phyloP scores from a whole-genome alignment of 2,888 invertebrate genomes.

The Elgonia sp. region DNA sequence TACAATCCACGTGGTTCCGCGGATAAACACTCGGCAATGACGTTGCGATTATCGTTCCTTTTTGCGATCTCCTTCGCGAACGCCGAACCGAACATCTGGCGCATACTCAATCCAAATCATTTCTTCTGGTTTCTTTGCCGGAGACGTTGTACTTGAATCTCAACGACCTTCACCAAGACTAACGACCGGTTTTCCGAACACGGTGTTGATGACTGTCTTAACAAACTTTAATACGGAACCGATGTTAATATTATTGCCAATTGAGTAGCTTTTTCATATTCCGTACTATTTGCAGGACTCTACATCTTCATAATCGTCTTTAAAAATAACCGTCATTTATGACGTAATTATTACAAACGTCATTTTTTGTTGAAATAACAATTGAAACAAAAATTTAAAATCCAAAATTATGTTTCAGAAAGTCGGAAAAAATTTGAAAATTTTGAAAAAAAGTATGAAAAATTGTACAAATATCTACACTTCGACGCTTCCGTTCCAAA shows the following conservation, averaged over 20 bases:
- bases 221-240: constrained; percentile 50
- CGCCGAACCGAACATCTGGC: constrained; percentile 73
- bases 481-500: no score
- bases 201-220: constrained; percentile 59
- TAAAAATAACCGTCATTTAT: no score
- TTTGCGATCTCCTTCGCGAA: constrained; percentile 70
- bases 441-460: no score
- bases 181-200: constrained; percentile 69
- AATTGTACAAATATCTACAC: no score
- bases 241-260: constrained; percentile 25
- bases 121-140: constrained; percentile 53
- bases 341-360: no score
- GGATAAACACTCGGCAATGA: constrained; percentile 72
- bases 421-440: no score
- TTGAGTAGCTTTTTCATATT: not conserved
- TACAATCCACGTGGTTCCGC: constrained; percentile 69
- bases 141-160: constrained; percentile 61
- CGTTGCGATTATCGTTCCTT: constrained; percentile 76
- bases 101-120: constrained; percentile 60
- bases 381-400: no score
- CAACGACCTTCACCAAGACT: constrained; percentile 73
- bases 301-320: no score
- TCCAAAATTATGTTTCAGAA: no score
- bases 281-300: no score
- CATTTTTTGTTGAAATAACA: no score